A percentile compares a stretch with the other conserved stretches of the same genome.
Evolutionary conservation across 2,888 invertebrate species (phyloP).

Genomic region (Creontiades dilutus): DNA sequence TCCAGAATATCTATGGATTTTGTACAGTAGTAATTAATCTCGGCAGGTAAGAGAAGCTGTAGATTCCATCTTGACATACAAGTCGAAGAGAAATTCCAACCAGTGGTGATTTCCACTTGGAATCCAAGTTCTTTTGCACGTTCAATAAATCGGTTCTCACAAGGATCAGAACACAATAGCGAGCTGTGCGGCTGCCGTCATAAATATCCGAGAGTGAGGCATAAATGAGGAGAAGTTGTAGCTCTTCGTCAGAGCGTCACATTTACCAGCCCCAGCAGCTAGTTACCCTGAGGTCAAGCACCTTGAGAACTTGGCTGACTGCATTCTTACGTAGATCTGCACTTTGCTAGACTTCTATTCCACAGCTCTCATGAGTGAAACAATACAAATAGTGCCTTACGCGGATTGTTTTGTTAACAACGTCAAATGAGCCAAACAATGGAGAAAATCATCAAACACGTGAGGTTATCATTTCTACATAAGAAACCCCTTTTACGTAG

Average conservation of each 20-base stretch:
- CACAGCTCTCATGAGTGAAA: neutral
- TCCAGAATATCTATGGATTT: too few species aligned
- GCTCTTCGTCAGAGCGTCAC: slow-evolving; percentile 3
- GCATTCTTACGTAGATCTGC: neutral
- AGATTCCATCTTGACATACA: neutral
- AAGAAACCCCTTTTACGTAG: too few species aligned
- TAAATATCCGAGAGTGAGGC: neutral
- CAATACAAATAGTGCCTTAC: too few species aligned
- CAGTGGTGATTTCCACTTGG: neutral
- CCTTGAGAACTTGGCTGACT: slow-evolving; percentile 45
- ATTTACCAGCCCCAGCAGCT: neutral
- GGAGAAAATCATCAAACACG: too few species aligned
- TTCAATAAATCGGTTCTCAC: neutral
- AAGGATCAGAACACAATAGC: slow-evolving; percentile 21
- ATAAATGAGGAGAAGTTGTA: slow-evolving; percentile 13
- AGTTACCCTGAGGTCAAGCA: slow-evolving; percentile 38
- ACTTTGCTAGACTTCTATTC: neutral
- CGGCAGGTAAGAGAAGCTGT: too few species aligned
- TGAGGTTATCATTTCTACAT: too few species aligned
- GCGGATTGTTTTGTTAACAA: too few species aligned
- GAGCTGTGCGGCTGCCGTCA: slow-evolving; percentile 4
- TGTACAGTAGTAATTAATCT: too few species aligned
- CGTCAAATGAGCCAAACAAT: too few species aligned
- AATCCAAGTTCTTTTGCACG: neutral
- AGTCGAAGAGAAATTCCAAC: neutral